Conservation (phyloP, 2,888 invertebrate genomes). For the Alitta virens region DNA sequence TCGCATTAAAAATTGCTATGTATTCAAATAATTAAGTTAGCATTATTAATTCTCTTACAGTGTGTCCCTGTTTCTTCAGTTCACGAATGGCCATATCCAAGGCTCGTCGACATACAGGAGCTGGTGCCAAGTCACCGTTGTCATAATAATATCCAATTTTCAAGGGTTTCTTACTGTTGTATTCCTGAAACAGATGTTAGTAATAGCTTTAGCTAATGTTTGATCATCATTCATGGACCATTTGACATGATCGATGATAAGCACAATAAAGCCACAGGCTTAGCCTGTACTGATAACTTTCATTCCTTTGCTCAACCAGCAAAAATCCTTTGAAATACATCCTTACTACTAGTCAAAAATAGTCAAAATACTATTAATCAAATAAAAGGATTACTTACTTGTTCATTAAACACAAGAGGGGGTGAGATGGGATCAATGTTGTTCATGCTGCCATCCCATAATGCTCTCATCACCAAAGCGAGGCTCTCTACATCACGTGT, state of each 20-base stretch:
- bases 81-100: slow-evolving; percentile 37
- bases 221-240: not conserved
- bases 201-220: too few relatives aligned
- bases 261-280: too few relatives aligned
- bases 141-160: slow-evolving; percentile 28
- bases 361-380: too few relatives aligned
- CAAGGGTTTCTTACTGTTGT: slow-evolving; percentile 12
- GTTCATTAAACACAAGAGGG: slow-evolving; percentile 15
- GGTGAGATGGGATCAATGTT: slow-evolving; percentile 10
- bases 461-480: slow-evolving; percentile 14
- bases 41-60: slow-evolving; percentile 15
- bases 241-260: not conserved
- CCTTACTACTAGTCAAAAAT: too few relatives aligned
- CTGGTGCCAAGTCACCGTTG: slow-evolving; percentile 21
- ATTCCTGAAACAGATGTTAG: too few relatives aligned
- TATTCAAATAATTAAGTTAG: too few relatives aligned
- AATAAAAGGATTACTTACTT: too few relatives aligned
- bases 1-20: too few relatives aligned
- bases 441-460: slow-evolving; percentile 11
- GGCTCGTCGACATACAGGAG: slow-evolving; percentile 32
- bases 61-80: slow-evolving; percentile 41
- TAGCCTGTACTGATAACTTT: too few relatives aligned
- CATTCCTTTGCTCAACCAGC: too few relatives aligned
- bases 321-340: too few relatives aligned
- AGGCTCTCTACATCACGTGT: slow-evolving; percentile 32